Conservation (phyloP, 2,888 invertebrate genomes). For the Dryadula phaetusa region DNA sequence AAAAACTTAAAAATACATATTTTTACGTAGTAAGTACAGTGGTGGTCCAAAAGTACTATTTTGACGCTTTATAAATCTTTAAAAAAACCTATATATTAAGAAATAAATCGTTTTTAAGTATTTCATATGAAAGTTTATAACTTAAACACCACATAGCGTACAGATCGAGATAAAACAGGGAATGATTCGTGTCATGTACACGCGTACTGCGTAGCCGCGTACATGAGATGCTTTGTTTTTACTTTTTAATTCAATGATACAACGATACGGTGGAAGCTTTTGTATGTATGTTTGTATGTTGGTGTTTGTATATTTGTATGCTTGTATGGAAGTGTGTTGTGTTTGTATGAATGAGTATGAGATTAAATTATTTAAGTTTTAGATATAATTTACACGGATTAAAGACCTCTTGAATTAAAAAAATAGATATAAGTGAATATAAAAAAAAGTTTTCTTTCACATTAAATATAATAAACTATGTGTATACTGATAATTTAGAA, state of each 20-base stretch:
- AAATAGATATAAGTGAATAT: too few species aligned
- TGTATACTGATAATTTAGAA: too few species aligned
- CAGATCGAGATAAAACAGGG: constrained; percentile 55
- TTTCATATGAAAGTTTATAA: constrained; percentile 31
- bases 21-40: too few species aligned
- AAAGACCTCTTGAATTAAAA: too few species aligned
- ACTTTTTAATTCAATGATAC: constrained; percentile 37
- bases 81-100: too few species aligned
- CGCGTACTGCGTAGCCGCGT: constrained; percentile 24
- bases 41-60: too few species aligned
- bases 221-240: constrained; percentile 35
- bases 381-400: too few species aligned
- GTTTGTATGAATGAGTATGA: too few species aligned
- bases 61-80: too few species aligned
- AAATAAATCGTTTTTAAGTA: not conserved
- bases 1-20: too few species aligned
- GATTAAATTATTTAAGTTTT: not conserved
- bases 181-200: constrained; percentile 52
- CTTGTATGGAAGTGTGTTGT: not conserved
- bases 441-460: too few species aligned
- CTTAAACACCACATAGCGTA: constrained; percentile 48
- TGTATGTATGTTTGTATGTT: not conserved
- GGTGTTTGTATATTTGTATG: not conserved
- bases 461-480: too few species aligned
- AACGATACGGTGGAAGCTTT: constrained; percentile 1